A percentile compares a stretch with the other conserved stretches of the same genome.
phyloP scores from a whole-genome alignment of 2,888 invertebrate species.

The Melipona beecheii region DNA sequence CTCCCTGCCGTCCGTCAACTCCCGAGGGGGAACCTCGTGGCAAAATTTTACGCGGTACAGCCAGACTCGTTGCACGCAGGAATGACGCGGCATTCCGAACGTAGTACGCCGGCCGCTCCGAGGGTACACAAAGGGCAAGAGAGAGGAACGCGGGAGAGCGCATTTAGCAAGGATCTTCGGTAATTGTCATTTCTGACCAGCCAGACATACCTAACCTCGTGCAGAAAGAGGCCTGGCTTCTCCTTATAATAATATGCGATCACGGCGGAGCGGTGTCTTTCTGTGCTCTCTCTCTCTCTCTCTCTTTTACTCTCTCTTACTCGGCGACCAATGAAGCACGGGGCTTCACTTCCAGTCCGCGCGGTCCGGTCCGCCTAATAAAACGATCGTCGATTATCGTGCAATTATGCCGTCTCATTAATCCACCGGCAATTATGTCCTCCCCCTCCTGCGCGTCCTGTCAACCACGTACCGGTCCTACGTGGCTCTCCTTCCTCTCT shows the following conservation, averaged over 20 bases:
- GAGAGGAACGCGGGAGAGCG: constrained; percentile 21
- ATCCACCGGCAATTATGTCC: constrained; percentile 81
- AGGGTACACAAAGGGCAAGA: not conserved
- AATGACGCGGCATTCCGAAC: constrained; percentile 72
- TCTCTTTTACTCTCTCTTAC: too few species aligned
- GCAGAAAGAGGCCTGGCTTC: constrained; percentile 57
- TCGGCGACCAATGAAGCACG: constrained; percentile 9
- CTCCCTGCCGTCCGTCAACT: not conserved
- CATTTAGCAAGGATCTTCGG: constrained; percentile 72
- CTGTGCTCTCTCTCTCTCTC: constrained; percentile 41
- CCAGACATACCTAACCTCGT: constrained; percentile 76
- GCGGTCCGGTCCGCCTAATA: constrained; percentile 73
- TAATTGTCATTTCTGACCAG: constrained; percentile 82
- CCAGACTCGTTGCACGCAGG: constrained; percentile 51
- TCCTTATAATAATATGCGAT: constrained; percentile 81
- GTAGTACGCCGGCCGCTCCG: constrained; percentile 39
- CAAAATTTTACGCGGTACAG: constrained; percentile 52
- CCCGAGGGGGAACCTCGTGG: not conserved
- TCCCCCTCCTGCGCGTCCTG: constrained; percentile 40
- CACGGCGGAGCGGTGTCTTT: constrained; percentile 60
- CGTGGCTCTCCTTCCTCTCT: constrained; percentile 28
- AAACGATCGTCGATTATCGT: constrained; percentile 83
- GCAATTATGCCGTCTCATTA: constrained; percentile 84
- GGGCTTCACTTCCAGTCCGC: constrained; percentile 55
- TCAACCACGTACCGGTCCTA: constrained; percentile 21